Percentiles rank a stretch among this genome's conserved stretches.
Conservation (phyloP, 1,140 invertebrate species). For the Caerostris extrusa region DNA sequence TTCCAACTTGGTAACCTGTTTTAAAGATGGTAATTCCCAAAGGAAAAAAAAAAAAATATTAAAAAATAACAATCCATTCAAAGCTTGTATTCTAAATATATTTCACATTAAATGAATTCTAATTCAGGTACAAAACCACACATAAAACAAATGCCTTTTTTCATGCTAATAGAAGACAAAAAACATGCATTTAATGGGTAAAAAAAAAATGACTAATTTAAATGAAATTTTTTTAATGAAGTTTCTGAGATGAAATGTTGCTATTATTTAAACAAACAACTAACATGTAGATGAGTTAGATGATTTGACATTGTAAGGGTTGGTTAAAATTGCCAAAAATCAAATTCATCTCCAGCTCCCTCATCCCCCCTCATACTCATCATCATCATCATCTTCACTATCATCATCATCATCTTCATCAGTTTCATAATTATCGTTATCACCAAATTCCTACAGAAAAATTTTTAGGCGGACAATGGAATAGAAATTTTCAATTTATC, state of each 20-base stretch:
- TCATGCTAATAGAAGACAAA: slow-evolving; percentile 13
- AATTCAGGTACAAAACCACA: background rate
- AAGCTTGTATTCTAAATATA: background rate
- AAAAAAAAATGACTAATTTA: slow-evolving; percentile 35
- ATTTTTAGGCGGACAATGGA: background rate
- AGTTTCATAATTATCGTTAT: slow-evolving; percentile 53
- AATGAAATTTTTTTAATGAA: slow-evolving; percentile 31
- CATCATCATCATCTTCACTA: slow-evolving; percentile 46
- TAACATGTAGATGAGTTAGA: background rate
- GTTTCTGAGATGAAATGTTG: background rate
- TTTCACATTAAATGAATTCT: background rate
- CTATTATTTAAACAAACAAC: slow-evolving; percentile 30
- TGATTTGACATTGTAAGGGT: background rate
- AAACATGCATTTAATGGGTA: slow-evolving; percentile 9
- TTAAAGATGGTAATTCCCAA: background rate
- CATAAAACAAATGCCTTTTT: background rate
- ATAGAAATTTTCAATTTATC: too few species aligned
- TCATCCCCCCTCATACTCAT: too few species aligned
- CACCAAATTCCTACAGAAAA: background rate
- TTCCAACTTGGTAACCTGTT: too few species aligned
- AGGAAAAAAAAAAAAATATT: background rate
- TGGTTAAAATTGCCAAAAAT: slow-evolving; percentile 76
- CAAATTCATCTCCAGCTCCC: slow-evolving; percentile 65
- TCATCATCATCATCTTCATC: slow-evolving; percentile 61
- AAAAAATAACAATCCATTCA: background rate